Conservation (phyloP, 2,113 vertebrate genomes). For the Ochotona curzoniae region DNA sequence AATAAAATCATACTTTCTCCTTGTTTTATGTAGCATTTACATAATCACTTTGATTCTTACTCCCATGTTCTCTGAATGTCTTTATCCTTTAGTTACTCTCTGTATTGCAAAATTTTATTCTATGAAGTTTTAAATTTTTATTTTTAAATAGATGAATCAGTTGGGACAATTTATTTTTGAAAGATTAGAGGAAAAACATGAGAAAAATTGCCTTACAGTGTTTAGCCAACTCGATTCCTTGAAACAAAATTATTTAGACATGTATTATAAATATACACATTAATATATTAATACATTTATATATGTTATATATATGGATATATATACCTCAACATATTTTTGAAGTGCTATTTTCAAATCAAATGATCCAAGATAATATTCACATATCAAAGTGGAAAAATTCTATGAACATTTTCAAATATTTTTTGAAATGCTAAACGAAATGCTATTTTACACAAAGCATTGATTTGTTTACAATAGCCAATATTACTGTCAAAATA, state of each 20-base stretch:
- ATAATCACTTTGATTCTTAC: not conserved
- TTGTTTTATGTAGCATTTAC: not conserved
- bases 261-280: too few relatives aligned
- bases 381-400: not conserved
- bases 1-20: not conserved
- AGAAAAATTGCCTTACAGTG: conserved; percentile 16
- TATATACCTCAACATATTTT: conserved; percentile 46
- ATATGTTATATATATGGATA: not conserved
- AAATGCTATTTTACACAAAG: not conserved
- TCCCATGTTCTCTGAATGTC: not conserved
- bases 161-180: not conserved
- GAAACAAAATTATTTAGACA: too few relatives aligned
- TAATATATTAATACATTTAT: not conserved
- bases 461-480: conserved; percentile 1
- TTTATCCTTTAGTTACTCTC: not conserved
- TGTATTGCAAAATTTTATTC: not conserved
- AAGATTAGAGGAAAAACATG: conserved; percentile 1
- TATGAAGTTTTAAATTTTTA: conserved; percentile 11
- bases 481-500: conserved; percentile 50
- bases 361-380: not conserved
- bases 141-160: conserved; percentile 29
- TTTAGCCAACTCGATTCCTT: conserved; percentile 14
- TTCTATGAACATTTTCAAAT: conserved; percentile 3
- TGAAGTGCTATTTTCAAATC: conserved; percentile 17
- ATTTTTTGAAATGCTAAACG: not conserved